Conservation (phyloP, 2,888 invertebrate genomes). For the Mycalesis mineus region DNA sequence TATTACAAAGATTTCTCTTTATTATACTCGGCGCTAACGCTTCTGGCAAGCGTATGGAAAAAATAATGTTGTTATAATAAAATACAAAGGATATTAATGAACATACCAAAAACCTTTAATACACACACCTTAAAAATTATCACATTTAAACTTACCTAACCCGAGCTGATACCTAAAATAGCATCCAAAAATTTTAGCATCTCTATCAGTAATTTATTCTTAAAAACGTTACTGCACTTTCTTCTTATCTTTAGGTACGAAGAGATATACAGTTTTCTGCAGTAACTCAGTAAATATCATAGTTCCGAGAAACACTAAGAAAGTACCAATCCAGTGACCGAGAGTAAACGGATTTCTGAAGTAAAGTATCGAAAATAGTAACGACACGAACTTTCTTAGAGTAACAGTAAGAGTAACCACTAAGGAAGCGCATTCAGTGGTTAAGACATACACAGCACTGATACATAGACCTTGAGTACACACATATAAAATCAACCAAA, state of each 20-base stretch:
- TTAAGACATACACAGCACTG: conserved; percentile 94
- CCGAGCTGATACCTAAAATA: neutral
- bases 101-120: no score
- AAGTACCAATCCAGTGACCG: conserved; percentile 94
- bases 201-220: neutral
- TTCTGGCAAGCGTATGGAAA: no score
- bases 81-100: no score
- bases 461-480: conserved; percentile 95
- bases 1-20: no score
- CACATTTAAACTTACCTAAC: neutral
- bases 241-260: conserved; percentile 53
- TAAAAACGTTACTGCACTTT: conserved; percentile 45
- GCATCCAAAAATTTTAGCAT: neutral
- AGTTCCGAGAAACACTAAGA: conserved; percentile 94
- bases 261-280: conserved; percentile 65
- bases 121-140: neutral
- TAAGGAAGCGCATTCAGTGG: conserved; percentile 94
- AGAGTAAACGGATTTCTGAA: conserved; percentile 96
- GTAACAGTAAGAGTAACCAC: conserved; percentile 98
- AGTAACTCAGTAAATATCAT: conserved; percentile 91
- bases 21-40: no score
- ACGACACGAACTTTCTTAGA: conserved; percentile 94
- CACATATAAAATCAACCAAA: conserved; percentile 89
- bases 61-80: no score
- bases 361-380: conserved; percentile 96